Evolutionary conservation across 30 jellyfish, hydroid and myxozoan genomes (phyloP).

Genomic region (Hydractinia echinata): DNA sequence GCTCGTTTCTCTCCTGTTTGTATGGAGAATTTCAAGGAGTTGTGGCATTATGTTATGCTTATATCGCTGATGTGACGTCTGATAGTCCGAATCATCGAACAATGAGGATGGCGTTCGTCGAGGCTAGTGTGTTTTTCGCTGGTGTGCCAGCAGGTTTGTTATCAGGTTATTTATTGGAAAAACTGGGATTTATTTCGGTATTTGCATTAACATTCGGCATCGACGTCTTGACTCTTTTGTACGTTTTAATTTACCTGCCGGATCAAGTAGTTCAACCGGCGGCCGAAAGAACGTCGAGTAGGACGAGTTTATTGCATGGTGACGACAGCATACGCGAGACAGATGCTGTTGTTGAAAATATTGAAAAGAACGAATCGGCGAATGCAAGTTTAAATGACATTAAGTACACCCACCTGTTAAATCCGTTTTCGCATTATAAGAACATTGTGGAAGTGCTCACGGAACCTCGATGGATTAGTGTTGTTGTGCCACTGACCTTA

Average conservation of each 20-base stretch:
- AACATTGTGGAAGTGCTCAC: constrained; percentile 36
- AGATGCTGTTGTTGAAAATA: constrained; percentile 1
- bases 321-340: background rate
- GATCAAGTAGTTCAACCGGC: background rate
- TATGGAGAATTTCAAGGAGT: constrained; percentile 74
- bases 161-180: constrained; percentile 61
- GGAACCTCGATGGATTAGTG: constrained; percentile 24
- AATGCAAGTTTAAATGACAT: background rate
- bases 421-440: constrained; percentile 47
- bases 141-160: constrained; percentile 81
- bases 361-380: constrained; percentile 1
- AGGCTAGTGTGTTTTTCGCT: constrained; percentile 65
- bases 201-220: constrained; percentile 41
- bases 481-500: constrained; percentile 48
- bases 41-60: constrained; percentile 72
- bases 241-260: constrained; percentile 62
- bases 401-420: background rate
- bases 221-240: constrained; percentile 39
- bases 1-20: constrained; percentile 40
- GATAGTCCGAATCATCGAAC: constrained; percentile 66
- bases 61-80: constrained; percentile 75
- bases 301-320: background rate
- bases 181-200: constrained; percentile 68
- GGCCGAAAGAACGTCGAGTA: constrained; percentile 26
- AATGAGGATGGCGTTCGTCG: constrained; percentile 80